Evolutionary conservation across 2,888 invertebrate species (phyloP).

Genomic region (Helobdella robusta): DNA sequence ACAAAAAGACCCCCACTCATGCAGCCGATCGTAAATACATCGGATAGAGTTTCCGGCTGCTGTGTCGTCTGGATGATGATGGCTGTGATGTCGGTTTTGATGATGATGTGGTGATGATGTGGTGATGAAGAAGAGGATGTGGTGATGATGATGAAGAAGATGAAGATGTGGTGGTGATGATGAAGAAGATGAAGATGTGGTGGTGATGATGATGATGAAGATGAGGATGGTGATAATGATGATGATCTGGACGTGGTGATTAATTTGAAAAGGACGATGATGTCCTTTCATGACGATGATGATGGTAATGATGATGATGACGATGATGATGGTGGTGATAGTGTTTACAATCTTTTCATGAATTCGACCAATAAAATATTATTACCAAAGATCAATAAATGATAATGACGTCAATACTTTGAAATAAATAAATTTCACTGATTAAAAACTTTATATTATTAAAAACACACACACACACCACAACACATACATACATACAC

Average conservation of each 20-base stretch:
- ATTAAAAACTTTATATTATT: not conserved
- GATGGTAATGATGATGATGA: conserved; percentile 11
- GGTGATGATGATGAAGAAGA: not conserved
- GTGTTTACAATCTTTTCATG: not conserved
- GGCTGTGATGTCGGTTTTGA: too few species aligned
- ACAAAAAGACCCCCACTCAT: too few species aligned
- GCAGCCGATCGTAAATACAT: too few species aligned
- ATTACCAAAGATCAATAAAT: not conserved
- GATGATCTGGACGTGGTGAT: not conserved
- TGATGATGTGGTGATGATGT: too few species aligned
- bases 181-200: not conserved
- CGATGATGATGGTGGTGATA: not conserved
- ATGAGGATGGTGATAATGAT: conserved; percentile 3
- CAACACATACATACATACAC: conserved; percentile 2
- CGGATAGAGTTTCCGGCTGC: too few species aligned
- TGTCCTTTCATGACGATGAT: too few species aligned
- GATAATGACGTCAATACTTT: not conserved
- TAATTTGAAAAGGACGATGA: not conserved
- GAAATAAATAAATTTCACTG: not conserved
- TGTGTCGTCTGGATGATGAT: too few species aligned
- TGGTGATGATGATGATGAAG: not conserved
- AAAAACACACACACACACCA: not conserved
- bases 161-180: not conserved
- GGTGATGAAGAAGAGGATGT: not conserved
- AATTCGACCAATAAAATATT: not conserved